Base-by-base conservation (phyloP, 2,113 vertebrate genomes). In the Ciconia boyciana region DNA sequence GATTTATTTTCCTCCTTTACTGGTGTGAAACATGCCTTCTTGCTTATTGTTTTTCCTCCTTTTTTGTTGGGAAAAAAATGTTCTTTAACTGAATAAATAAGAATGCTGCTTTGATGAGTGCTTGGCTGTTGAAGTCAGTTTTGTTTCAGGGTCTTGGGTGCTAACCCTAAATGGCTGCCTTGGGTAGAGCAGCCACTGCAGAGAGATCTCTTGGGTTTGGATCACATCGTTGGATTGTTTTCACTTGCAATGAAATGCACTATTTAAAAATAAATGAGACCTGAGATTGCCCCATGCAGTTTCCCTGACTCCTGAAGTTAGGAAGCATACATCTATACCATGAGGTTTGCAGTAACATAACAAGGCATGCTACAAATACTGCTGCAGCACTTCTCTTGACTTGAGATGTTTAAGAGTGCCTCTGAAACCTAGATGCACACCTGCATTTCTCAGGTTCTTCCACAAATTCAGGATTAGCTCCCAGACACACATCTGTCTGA, bases 241-340 rank as follows among this genome's bases (percentile, higher is more conserved):
- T 57, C 34, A 52, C 43, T 46, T 29, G 46, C 34, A 36, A 10
- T 43, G 34, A 69, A 52, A 46, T 16, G 20, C 7, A 2, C 20
- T 46, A 4, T 54, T 51, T 62, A n/a, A 60, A 61, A 70, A 28
- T 5, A 41, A 43, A 19, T 2, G 43, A 77, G 84, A 36, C 8
- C 36, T 28, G 90, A 58, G 49, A 7, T 16, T 26, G 5, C 3
- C 32, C 10, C 31, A 39, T 34, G 51, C 34, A 8, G 25, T 6
- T 81, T 34, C 71, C 24, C 57, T 17, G n/a, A 4, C 20, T 61
- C 34, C 49, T 49, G 69, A 26, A 13, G 32, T 25, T 16, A 4
- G 36, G 71, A 24, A 28, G 11, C 1, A 2, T 16, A 2, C 7
- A 0, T 13, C 28, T 16, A 3, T 3, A 3, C 54, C 0, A 0